A percentile compares a stretch with the other conserved stretches of the same genome.
phyloP scores from a whole-genome alignment of 1,140 invertebrate species.

The Mamestra configurata region DNA sequence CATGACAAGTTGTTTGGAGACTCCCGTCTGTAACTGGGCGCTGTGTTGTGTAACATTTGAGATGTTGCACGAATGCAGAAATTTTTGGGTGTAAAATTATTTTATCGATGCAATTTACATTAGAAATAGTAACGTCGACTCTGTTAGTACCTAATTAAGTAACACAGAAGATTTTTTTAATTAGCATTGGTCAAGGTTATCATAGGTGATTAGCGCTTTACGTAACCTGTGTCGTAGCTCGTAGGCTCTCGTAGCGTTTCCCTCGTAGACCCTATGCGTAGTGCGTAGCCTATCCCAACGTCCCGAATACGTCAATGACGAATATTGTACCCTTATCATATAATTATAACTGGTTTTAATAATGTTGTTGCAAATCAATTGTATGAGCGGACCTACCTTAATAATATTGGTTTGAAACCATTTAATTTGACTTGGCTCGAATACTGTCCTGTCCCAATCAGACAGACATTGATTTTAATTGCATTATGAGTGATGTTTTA shows the following conservation, averaged over 20 bases:
- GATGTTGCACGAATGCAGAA: too few relatives aligned
- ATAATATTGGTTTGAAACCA: constrained; percentile 6
- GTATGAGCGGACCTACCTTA: not conserved
- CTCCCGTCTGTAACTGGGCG: too few relatives aligned
- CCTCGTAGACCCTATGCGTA: too few relatives aligned
- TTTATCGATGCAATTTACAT: too few relatives aligned
- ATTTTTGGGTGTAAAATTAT: too few relatives aligned
- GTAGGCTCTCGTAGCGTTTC: not conserved
- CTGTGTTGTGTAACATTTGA: too few relatives aligned
- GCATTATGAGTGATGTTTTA: constrained; percentile 2
- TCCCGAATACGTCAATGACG: not conserved
- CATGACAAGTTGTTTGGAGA: too few relatives aligned
- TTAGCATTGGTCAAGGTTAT: not conserved
- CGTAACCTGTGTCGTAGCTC: not conserved
- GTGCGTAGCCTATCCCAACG: too few relatives aligned
- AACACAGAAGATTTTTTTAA: not conserved
- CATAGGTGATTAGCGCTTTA: not conserved
- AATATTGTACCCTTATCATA: not conserved
- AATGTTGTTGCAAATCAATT: not conserved
- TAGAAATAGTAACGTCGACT: too few relatives aligned
- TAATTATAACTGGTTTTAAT: not conserved
- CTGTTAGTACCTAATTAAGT: too few relatives aligned
- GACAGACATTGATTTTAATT: constrained; percentile 2
- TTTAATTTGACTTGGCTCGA: not conserved
- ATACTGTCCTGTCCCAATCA: not conserved